Percentiles rank a stretch among this genome's conserved stretches.
phyloP scores from a whole-genome alignment of 92 coral and sea anemone species.

The Meandrina meandrites region DNA sequence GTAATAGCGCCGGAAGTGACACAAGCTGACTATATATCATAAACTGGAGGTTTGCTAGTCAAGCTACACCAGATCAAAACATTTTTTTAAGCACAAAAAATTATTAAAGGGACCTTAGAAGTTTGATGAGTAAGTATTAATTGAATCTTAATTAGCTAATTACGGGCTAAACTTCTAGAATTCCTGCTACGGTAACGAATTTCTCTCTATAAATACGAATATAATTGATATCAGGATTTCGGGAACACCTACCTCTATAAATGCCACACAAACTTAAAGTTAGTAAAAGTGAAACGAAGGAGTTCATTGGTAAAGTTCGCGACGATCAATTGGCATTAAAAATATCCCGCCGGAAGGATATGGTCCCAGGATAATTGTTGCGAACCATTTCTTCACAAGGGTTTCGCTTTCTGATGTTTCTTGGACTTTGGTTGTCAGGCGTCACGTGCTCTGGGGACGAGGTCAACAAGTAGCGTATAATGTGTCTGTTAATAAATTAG shows the following conservation, averaged over 20 bases:
- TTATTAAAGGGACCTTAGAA: not conserved
- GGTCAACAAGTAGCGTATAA: not conserved
- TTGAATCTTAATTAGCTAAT: no score
- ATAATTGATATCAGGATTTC: not conserved
- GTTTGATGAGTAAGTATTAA: not conserved
- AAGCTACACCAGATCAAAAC: not conserved
- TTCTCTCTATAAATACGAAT: no score
- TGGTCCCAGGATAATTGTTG: not conserved
- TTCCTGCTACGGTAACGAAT: no score
- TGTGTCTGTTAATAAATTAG: no score
- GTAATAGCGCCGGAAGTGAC: not conserved
- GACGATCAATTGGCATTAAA: not conserved
- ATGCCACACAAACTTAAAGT: not conserved
- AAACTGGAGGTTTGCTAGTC: not conserved
- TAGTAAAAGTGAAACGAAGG: not conserved
- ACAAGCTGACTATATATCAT: not conserved
- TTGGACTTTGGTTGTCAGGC: not conserved
- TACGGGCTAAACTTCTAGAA: no score
- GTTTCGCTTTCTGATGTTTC: not conserved
- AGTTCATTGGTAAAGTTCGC: not conserved
- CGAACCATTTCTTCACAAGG: not conserved
- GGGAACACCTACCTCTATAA: not conserved
- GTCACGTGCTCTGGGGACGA: not conserved
- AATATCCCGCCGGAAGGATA: not conserved
- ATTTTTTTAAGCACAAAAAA: not conserved